phyloP scores from a whole-genome alignment of 2,797 vertebrate genomes.

The Chrosomus eos region DNA sequence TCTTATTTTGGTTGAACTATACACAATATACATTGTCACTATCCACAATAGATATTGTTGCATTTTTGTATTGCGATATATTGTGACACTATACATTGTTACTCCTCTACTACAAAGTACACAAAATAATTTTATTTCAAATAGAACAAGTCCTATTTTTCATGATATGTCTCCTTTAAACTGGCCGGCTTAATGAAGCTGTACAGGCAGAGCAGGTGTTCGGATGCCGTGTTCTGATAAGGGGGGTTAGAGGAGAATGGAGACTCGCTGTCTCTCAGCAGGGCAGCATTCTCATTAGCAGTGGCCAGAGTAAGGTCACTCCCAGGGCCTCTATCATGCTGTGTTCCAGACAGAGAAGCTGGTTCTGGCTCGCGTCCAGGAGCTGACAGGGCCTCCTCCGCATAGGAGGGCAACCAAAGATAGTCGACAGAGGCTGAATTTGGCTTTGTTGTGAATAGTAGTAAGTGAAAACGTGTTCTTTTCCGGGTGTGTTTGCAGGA shows the following conservation, averaged over 20 bases:
- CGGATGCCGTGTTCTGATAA: background rate
- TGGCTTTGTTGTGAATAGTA: slow-evolving; percentile 26
- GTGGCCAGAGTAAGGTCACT: slow-evolving; percentile 38
- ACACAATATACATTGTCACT: no score
- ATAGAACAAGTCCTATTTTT: background rate
- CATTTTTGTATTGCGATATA: no score
- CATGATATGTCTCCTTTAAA: background rate
- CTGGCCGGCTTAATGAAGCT: background rate
- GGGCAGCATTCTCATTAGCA: slow-evolving; percentile 41
- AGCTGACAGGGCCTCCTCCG: slow-evolving; percentile 1
- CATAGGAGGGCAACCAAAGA: background rate
- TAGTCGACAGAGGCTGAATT: slow-evolving; percentile 1
- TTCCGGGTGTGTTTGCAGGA: slow-evolving; percentile 82
- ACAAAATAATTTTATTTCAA: background rate
- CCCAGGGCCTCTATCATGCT: slow-evolving; percentile 21
- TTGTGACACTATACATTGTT: no score
- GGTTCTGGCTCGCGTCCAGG: slow-evolving; percentile 18
- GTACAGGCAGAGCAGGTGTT: slow-evolving; percentile 33
- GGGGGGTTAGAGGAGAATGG: background rate
- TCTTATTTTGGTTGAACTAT: no score
- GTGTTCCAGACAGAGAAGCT: slow-evolving; percentile 17
- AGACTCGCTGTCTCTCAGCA: slow-evolving; percentile 15
- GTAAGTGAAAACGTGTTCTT: slow-evolving; percentile 26
- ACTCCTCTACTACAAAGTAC: background rate
- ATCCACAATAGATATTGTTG: no score